phyloP scores from a whole-genome alignment of 2,888 invertebrate species.

The Pandemis corylana region DNA sequence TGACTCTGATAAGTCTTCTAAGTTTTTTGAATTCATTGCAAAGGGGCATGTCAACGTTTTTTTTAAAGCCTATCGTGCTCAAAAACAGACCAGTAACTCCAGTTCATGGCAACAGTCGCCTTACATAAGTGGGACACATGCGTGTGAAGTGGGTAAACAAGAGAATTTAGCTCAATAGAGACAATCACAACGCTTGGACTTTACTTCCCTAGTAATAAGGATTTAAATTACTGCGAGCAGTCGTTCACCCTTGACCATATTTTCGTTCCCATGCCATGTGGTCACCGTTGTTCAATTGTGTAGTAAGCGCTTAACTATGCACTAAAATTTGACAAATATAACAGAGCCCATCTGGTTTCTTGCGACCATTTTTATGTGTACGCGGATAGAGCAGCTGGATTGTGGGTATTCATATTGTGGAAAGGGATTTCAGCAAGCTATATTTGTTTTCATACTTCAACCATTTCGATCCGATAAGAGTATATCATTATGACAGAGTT shows the following conservation, averaged over 20 bases:
- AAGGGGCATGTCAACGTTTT: too few relatives aligned
- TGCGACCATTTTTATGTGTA: not conserved
- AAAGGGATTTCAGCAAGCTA: too few relatives aligned
- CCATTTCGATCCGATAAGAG: too few relatives aligned
- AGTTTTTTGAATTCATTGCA: too few relatives aligned
- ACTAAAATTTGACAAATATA: not conserved
- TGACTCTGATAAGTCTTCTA: too few relatives aligned
- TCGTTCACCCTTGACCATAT: slow-evolving; percentile 35
- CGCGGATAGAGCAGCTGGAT: too few relatives aligned
- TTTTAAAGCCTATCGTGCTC: too few relatives aligned
- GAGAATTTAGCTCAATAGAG: slow-evolving; percentile 24
- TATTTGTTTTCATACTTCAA: too few relatives aligned
- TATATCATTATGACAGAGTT: too few relatives aligned
- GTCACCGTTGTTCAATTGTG: slow-evolving; percentile 22
- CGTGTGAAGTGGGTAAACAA: slow-evolving; percentile 33
- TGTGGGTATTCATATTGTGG: too few relatives aligned
- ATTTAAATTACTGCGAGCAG: not conserved
- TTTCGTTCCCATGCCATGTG: slow-evolving; percentile 30
- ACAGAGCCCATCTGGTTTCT: not conserved
- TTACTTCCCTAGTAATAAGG: not conserved
- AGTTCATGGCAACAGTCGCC: not conserved
- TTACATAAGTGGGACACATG: slow-evolving; percentile 21
- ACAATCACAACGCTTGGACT: not conserved
- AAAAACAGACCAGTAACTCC: not conserved
- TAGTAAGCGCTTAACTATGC: not conserved